Evolutionary conservation across 2,113 vertebrate species (phyloP).

Genomic region (Gila orcuttii): DNA sequence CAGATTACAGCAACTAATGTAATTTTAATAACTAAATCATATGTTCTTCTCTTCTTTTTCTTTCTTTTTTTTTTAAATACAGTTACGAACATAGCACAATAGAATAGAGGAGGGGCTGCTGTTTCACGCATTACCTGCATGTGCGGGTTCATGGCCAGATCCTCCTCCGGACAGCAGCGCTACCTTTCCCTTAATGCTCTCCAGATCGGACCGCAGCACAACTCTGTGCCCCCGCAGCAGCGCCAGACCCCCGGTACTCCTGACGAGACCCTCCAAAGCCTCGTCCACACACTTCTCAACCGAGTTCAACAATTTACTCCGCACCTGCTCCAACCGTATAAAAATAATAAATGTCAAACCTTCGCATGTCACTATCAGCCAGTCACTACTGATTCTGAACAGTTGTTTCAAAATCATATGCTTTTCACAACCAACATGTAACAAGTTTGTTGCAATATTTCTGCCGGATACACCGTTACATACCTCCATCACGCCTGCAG

Average conservation of each 20-base stretch:
- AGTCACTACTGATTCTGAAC: background rate
- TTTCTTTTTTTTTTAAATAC: no score
- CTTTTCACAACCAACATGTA: no score
- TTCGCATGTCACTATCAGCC: no score
- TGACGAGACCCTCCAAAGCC: constrained; percentile 80
- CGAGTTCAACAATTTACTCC: constrained; percentile 85
- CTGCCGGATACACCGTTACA: background rate
- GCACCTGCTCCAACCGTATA: constrained; percentile 64
- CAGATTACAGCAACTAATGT: background rate
- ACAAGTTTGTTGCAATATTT: background rate
- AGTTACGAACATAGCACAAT: no score
- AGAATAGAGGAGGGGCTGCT: background rate
- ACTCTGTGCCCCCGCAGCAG: constrained; percentile 86
- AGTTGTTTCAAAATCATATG: background rate
- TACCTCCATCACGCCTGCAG: background rate
- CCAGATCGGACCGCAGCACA: constrained; percentile 81
- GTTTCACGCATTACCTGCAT: constrained; percentile 60
- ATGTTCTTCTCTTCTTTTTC: no score
- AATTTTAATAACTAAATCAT: background rate
- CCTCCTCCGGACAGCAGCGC: constrained; percentile 91
- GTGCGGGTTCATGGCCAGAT: constrained; percentile 93
- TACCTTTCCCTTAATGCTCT: constrained; percentile 80
- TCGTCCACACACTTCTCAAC: constrained; percentile 85
- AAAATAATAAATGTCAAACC: background rate
- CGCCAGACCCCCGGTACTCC: constrained; percentile 74